Conservation (phyloP, 2,113 vertebrate species). For the Paramormyrops kingsleyae region DNA sequence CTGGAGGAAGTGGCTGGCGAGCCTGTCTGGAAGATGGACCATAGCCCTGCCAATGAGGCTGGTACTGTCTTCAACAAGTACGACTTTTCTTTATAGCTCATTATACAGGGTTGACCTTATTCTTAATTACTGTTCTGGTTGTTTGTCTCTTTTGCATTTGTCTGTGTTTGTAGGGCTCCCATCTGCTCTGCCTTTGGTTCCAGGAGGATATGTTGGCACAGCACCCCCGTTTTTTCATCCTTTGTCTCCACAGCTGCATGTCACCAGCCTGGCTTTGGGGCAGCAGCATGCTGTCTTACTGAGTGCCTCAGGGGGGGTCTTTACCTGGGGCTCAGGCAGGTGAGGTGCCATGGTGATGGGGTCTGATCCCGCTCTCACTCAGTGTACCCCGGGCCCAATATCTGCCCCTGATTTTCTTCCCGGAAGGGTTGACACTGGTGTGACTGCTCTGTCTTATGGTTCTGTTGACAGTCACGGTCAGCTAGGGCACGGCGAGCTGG, state of each 20-base stretch:
- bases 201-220: constrained; percentile 62
- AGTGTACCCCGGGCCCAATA: not conserved
- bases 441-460: not conserved
- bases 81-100: not conserved
- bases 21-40: constrained; percentile 53
- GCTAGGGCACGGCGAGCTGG: constrained; percentile 77
- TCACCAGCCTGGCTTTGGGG: constrained; percentile 65
- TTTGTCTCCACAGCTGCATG: constrained; percentile 55
- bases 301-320: constrained; percentile 55
- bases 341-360: constrained; percentile 35
- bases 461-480: constrained; percentile 75
- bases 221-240: constrained; percentile 62
- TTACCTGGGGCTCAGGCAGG: constrained; percentile 82
- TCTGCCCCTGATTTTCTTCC: not conserved
- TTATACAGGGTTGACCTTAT: not conserved
- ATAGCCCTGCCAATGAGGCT: constrained; percentile 19
- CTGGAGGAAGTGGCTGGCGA: constrained; percentile 43
- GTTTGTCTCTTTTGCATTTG: not conserved
- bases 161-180: constrained; percentile 25
- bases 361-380: not conserved
- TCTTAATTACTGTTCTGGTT: not conserved
- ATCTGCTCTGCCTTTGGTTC: constrained; percentile 66
- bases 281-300: constrained; percentile 71
- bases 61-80: constrained; percentile 33
- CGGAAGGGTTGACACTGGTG: not conserved